Conservation (phyloP, 1,140 invertebrate species). For the Aradophagus sp. region DNA sequence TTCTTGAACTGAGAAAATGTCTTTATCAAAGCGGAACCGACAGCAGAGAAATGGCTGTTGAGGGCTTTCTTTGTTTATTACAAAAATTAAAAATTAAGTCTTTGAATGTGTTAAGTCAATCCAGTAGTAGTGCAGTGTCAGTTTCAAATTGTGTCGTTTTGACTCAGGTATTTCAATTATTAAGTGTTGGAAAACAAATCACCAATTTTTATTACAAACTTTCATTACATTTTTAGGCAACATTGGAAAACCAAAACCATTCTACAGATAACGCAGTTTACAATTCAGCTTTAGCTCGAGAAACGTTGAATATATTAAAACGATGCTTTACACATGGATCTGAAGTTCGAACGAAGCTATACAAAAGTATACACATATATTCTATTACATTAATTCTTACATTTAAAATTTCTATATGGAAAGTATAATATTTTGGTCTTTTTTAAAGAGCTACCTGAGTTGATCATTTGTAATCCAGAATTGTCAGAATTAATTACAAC, state of each 20-base stretch:
- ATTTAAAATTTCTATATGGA: not conserved
- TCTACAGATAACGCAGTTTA: constrained; percentile 56
- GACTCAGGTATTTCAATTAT: constrained; percentile 61
- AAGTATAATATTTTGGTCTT: constrained; percentile 31
- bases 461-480: constrained; percentile 70
- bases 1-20: constrained; percentile 77
- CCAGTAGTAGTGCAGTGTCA: constrained; percentile 59
- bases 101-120: constrained; percentile 72
- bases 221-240: constrained; percentile 53
- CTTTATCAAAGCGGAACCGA: constrained; percentile 74
- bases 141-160: constrained; percentile 71
- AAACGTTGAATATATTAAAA: constrained; percentile 77
- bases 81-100: constrained; percentile 74
- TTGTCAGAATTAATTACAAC: constrained; percentile 73
- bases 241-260: constrained; percentile 60
- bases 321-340: constrained; percentile 78
- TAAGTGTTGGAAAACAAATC: not conserved
- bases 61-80: constrained; percentile 76
- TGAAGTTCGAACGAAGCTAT: constrained; percentile 72
- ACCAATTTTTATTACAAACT: constrained; percentile 3
- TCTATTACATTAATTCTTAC: not conserved
- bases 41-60: constrained; percentile 76
- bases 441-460: constrained; percentile 71
- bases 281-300: constrained; percentile 77
- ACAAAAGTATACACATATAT: constrained; percentile 71